Evolutionary conservation across 2,113 vertebrate species (phyloP), one percentile per base, ranked within the genome.

Genomic region (Arenaria interpres): DNA sequence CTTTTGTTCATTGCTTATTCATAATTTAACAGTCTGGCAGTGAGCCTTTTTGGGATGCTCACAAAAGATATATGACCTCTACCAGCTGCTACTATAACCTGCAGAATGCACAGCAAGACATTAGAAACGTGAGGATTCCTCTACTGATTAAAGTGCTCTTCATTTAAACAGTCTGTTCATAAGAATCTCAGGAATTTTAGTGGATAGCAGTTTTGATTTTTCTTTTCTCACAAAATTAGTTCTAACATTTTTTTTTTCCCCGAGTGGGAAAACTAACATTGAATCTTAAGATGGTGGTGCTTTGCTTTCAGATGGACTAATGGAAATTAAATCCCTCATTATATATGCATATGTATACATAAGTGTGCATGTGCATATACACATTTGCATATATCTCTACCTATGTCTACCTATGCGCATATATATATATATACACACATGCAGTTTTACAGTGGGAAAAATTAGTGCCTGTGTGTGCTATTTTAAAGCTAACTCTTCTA

Each of bases 1-100:
- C 98, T 98, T 98, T 98, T 98, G 98, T 98, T 99, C 98, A 98
- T 98, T 98, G 98, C 98, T 98, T 99, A 99, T 99, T 99, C 98
- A 99, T 99, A 99, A 98, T 98, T 98, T 98, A 98, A 98, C 98
- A 98, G 98, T 98, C 98, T 98, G 98, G 98, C 98, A 98, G 98
- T 98, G 98, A 98, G 98, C 98, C 98, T 98, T 98, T 98, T 98
- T 98, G 98, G 98, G 98, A 98, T 98, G 98, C 98, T 98, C 98
- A 98, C 98, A 98, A 98, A 98, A 98, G 98, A 98, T 98, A 98
- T 98, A 98, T 98, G 98, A 98, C 98, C 98, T 98, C 98, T 98
- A 98, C 98, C 98, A 99, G 98, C 98, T 99, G 98, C 98, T 98
- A 96, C 98, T 98, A 97, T 98, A 98, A 98, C 98, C 98, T 98